These are phyloP conservation scores for Sinocyclocheilus rhinocerous DNA, from an alignment of 2,113 vertebrate genomes.

Conservation along the genomic window DNA sequence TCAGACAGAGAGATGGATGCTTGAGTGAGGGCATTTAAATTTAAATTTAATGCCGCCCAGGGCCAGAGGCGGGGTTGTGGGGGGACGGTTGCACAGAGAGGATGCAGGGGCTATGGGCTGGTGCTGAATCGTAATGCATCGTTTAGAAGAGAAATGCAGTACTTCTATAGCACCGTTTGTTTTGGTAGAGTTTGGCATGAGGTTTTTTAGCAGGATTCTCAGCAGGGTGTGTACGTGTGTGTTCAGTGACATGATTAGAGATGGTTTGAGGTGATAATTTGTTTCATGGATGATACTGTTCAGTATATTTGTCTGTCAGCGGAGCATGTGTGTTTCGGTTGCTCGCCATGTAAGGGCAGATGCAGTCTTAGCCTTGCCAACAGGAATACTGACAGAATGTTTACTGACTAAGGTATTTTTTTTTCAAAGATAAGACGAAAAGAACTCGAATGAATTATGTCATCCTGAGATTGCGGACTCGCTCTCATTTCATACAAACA, in stretches of 20 bases:
- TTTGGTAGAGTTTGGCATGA: slow-evolving; percentile 1
- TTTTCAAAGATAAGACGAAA: too few relatives aligned
- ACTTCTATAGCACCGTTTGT: not conserved
- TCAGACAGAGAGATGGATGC: slow-evolving; percentile 29
- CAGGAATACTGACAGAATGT: too few relatives aligned
- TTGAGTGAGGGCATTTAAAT: slow-evolving; percentile 49
- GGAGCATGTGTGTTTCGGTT: too few relatives aligned
- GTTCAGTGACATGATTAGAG: not conserved
- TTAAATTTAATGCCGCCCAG: slow-evolving; percentile 35
- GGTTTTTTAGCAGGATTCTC: not conserved
- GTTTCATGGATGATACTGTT: slow-evolving; percentile 32
- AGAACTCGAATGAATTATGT: too few relatives aligned
- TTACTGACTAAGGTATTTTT: too few relatives aligned
- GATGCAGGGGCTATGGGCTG: slow-evolving; percentile 29
- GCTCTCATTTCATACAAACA: too few relatives aligned
- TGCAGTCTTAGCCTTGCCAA: too few relatives aligned
- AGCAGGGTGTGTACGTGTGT: not conserved
- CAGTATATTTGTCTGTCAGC: not conserved
- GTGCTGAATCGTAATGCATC: slow-evolving; percentile 41
- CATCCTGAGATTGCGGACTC: too few relatives aligned
- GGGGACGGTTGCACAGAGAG: not conserved
- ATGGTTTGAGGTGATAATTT: slow-evolving; percentile 29
- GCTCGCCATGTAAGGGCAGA: too few relatives aligned
- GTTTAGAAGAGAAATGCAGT: slow-evolving; percentile 34
- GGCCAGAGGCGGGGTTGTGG: not conserved